Evolutionary conservation across 2,797 vertebrate species (phyloP).

Genomic region (Leptodactylus fallax): DNA sequence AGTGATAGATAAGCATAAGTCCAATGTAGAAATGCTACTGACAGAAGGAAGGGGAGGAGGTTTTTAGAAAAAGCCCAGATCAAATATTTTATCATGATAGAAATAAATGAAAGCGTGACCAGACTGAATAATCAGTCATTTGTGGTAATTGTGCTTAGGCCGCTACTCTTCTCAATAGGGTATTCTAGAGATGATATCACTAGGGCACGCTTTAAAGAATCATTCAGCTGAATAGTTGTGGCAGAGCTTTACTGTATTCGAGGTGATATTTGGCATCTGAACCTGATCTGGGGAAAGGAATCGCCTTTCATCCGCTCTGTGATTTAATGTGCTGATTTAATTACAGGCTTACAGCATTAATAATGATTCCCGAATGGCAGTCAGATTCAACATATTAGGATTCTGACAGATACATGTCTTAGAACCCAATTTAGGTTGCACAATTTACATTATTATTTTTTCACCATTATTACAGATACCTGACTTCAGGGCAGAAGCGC

Average conservation of each 20-base stretch:
- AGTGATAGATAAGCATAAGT: background rate
- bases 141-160: slow-evolving; percentile 27
- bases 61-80: background rate
- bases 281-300: slow-evolving; percentile 24
- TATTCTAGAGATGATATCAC: slow-evolving; percentile 38
- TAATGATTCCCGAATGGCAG: slow-evolving; percentile 47
- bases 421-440: background rate
- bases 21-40: background rate
- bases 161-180: slow-evolving; percentile 10
- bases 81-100: slow-evolving; percentile 47
- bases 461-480: background rate
- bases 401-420: slow-evolving; percentile 21
- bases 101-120: slow-evolving; percentile 39
- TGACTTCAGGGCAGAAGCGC: background rate
- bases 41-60: background rate
- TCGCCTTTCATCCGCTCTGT: slow-evolving; percentile 18
- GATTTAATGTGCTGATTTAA: slow-evolving; percentile 58
- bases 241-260: slow-evolving; percentile 9
- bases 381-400: slow-evolving; percentile 38
- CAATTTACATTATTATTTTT: background rate
- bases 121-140: slow-evolving; percentile 50
- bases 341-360: slow-evolving; percentile 54
- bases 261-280: slow-evolving; percentile 43
- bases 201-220: slow-evolving; percentile 28
- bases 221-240: slow-evolving; percentile 3